phyloP scores from a whole-genome alignment of 2,888 invertebrate genomes.

The Cheiracanthium punctorium region DNA sequence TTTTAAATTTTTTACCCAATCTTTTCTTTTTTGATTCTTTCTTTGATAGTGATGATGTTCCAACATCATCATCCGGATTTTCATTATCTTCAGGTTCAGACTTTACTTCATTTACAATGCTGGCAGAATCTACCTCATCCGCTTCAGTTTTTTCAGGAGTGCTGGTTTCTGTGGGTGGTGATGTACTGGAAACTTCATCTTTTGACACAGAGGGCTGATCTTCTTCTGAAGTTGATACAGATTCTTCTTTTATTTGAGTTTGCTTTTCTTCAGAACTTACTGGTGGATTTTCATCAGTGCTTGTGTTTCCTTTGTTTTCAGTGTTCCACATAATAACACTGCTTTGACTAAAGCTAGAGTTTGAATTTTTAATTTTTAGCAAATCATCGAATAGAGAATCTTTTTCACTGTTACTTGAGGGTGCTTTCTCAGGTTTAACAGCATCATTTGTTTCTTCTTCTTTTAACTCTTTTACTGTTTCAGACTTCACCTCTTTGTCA shows the following conservation, averaged over 20 bases:
- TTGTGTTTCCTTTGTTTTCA: neutral
- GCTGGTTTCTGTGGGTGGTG: neutral
- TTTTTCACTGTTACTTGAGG: neutral
- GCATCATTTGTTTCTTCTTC: neutral
- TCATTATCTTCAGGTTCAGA: neutral
- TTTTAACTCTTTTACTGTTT: neutral
- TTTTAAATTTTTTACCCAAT: constrained; percentile 63
- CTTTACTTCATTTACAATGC: constrained; percentile 10
- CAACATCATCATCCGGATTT: constrained; percentile 5
- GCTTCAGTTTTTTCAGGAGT: neutral
- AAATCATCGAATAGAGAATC: constrained; percentile 34
- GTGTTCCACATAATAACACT: constrained; percentile 36
- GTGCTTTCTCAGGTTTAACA: neutral
- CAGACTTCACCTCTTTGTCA: neutral
- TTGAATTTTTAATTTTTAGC: constrained; percentile 16
- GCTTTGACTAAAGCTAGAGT: constrained; percentile 14
- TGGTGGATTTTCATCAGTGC: neutral
- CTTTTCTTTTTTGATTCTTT: constrained; percentile 58
- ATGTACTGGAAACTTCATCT: neutral
- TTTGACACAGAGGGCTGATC: neutral
- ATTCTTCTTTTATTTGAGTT: neutral
- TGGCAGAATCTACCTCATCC: neutral
- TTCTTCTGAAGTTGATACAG: neutral
- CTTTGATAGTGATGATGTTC: neutral
- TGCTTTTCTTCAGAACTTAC: neutral